Percentiles rank a stretch among this genome's conserved stretches.
Conservation (phyloP, 2,113 vertebrate genomes). For the Chrysochloris asiatica region DNA sequence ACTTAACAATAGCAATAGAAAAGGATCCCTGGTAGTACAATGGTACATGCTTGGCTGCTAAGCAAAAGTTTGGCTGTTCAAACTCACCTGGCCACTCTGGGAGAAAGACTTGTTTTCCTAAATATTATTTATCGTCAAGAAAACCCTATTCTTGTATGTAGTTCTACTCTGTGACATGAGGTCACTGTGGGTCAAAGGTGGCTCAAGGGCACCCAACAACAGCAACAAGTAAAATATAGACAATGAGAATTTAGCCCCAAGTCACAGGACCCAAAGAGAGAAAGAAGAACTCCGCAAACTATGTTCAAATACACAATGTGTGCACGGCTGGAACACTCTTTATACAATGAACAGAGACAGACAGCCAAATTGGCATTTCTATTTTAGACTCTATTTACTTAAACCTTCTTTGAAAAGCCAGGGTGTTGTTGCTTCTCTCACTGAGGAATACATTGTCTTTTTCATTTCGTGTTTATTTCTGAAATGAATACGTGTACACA, state of each 20-base stretch:
- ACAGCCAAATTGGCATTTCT: neutral
- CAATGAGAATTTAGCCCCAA: neutral
- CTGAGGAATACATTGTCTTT: slow-evolving; percentile 7
- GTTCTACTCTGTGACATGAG: neutral
- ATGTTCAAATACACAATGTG: neutral
- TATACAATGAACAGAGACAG: neutral
- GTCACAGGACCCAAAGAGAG: neutral
- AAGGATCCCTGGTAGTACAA: neutral
- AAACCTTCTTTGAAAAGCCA: neutral
- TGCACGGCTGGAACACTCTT: neutral
- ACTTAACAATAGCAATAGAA: no score
- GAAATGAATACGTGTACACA: neutral
- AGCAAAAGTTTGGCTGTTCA: neutral
- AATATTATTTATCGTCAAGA: neutral
- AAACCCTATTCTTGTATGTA: no score
- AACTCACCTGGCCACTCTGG: neutral
- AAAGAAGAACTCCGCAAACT: slow-evolving; percentile 2
- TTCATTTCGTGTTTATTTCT: neutral
- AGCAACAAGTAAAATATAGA: neutral
- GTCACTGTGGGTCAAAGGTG: neutral
- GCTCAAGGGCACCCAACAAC: neutral
- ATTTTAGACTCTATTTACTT: no score
- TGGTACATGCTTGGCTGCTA: neutral
- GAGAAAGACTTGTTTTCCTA: neutral
- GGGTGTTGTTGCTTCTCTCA: neutral